Conservation (phyloP, 2,113 vertebrate species). For the Gobiocypris rarus region DNA sequence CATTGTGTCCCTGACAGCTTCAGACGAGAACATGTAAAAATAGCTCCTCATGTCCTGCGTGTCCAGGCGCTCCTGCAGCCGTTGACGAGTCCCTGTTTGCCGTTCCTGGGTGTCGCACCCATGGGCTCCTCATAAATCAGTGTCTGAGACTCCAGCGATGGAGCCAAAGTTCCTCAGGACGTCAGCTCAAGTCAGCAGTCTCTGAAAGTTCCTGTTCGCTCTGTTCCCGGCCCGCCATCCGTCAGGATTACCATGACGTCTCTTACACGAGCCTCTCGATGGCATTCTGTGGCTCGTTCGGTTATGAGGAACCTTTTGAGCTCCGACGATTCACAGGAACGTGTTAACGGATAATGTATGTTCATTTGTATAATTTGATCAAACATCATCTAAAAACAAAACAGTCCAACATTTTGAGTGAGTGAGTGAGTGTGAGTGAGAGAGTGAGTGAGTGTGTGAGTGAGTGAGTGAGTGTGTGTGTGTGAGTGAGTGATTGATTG, state of each 20-base stretch:
- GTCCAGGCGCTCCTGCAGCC: background rate
- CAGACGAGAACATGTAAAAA: conserved; percentile 23
- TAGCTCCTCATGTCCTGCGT: background rate
- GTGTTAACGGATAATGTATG: no score
- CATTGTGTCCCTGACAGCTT: conserved; percentile 15
- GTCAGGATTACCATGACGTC: background rate
- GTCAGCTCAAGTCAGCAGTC: conserved; percentile 23
- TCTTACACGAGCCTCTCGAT: no score
- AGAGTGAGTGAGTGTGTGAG: no score
- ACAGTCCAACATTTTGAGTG: no score
- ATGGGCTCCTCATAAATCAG: conserved; percentile 71
- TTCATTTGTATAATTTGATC: no score
- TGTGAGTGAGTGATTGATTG: no score
- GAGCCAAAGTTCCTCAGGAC: background rate
- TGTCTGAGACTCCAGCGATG: background rate
- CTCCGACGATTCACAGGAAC: no score
- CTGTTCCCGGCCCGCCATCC: background rate
- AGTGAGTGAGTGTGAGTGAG: no score
- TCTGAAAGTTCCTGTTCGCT: background rate
- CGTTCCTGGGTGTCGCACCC: conserved; percentile 62
- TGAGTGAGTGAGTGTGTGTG: no score
- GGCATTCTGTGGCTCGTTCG: no score
- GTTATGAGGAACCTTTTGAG: no score
- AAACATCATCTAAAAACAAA: no score
- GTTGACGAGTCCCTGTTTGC: conserved; percentile 31